Base-by-base conservation (phyloP, 1,140 invertebrate genomes). In the Drosophila micromelanica region DNA sequence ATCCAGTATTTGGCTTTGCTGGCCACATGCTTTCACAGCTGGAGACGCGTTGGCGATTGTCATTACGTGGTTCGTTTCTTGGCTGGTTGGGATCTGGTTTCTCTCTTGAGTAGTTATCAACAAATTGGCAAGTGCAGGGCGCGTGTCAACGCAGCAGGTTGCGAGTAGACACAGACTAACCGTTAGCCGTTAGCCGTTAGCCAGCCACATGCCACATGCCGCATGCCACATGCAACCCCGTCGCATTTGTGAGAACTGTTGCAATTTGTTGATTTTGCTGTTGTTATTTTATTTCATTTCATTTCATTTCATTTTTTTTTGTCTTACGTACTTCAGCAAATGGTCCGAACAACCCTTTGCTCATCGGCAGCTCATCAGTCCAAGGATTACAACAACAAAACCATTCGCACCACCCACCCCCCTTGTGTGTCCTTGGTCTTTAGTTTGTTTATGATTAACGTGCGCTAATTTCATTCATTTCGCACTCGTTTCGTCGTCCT, bases 391-490 rank as follows among this genome's bases (percentile, higher is more conserved):
- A 27, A 27, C 27, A 27, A 27, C 27, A 30, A 49, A 15, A 17
- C 27, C 9, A 45, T 13, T 5, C 49, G 8, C 49, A 9, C 15
- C n/a, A n/a, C 5, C 3, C 37, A 17, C 20, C 32, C 17, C 6
- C 32, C 17, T 3, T 20, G 5, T 20, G 54, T 27, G 54, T 27
- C 42, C 12, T 23, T 20, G 37, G 52, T 60, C 55, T 69, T 72
- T 59, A 52, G 78, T 87, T 86, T 86, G 81, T 86, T 86, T 87
- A 87, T 86, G 81, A 86, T 87, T 86, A 86, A 86, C 82, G 82
- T 84, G 63, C 81, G 81, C 81, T 86, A 86, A 86, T 86, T 87
- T 86, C 81, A 82, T 87, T 87, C 81, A 78, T 87, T 87, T 87
- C 60, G 70, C 82, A 78, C 74, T 78, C 71, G 61, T 45, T 42